A percentile compares a stretch with the other conserved stretches of the same genome.
These are phyloP conservation scores for Drosophila biarmipes DNA, from an alignment of 1,140 invertebrate genomes.

Conservation along the genomic window DNA sequence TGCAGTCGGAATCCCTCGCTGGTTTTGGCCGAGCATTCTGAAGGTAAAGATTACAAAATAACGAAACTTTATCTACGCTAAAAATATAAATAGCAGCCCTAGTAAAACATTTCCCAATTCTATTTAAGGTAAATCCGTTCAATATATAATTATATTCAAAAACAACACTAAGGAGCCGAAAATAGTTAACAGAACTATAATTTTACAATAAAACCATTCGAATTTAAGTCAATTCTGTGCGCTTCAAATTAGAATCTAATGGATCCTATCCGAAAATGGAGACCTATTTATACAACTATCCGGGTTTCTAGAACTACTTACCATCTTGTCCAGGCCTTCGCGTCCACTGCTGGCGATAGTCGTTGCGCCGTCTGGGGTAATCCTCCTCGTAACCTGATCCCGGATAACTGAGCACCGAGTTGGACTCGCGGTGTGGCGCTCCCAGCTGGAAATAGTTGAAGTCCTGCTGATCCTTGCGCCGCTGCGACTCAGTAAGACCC, in stretches of 20 bases:
- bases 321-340: slow-evolving; percentile 81
- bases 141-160: too few species aligned
- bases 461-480: slow-evolving; percentile 74
- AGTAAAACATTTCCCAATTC: too few species aligned
- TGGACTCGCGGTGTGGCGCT: slow-evolving; percentile 49
- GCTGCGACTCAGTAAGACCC: slow-evolving; percentile 68
- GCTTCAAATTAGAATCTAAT: too few species aligned
- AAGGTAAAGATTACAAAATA: background rate
- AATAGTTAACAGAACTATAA: too few species aligned
- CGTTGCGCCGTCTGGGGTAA: slow-evolving; percentile 57
- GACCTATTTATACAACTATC: too few species aligned
- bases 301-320: slow-evolving; percentile 18
- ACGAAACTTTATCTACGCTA: too few species aligned
- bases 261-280: too few species aligned
- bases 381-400: slow-evolving; percentile 73
- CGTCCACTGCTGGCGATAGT: slow-evolving; percentile 77
- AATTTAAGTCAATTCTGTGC: too few species aligned
- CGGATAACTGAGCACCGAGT: slow-evolving; percentile 74
- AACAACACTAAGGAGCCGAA: too few species aligned
- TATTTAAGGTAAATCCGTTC: too few species aligned
- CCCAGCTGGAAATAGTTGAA: slow-evolving; percentile 83
- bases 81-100: background rate
- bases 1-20: slow-evolving; percentile 90
- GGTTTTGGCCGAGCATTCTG: slow-evolving; percentile 90
- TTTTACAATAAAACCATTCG: too few species aligned